These are phyloP conservation scores for Palloptera scutellata DNA, from an alignment of 2,888 invertebrate genomes.

Conservation along the genomic window DNA sequence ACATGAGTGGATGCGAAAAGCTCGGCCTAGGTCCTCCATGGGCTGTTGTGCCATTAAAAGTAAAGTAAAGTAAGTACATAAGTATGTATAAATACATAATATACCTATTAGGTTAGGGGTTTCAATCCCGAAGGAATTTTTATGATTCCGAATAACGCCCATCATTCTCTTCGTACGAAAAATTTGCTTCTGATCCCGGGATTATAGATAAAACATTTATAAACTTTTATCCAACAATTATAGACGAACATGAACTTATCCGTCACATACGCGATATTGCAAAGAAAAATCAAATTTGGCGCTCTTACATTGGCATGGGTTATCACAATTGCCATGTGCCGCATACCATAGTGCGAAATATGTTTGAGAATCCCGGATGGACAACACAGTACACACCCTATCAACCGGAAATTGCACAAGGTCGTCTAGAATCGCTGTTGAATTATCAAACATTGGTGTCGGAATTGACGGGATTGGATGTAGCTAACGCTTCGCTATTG, in stretches of 20 bases:
- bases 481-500: constrained; percentile 95
- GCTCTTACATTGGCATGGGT: constrained; percentile 98
- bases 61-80: too few relatives aligned
- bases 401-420: constrained; percentile 98
- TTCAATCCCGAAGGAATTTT: too few relatives aligned
- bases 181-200: too few relatives aligned
- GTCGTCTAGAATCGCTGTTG: constrained; percentile 90
- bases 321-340: constrained; percentile 98
- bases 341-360: constrained; percentile 92
- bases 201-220: too few relatives aligned
- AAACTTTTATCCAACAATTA: background rate
- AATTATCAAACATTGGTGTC: constrained; percentile 98
- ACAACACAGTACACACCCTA: constrained; percentile 98
- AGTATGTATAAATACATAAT: too few relatives aligned
- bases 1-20: too few relatives aligned
- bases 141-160: too few relatives aligned
- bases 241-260: constrained; percentile 92
- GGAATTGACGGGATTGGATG: constrained; percentile 93
- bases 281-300: constrained; percentile 90
- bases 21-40: too few relatives aligned
- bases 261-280: constrained; percentile 80
- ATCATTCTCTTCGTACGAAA: too few relatives aligned
- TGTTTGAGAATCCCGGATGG: constrained; percentile 99
- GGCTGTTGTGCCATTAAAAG: too few relatives aligned
- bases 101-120: too few relatives aligned